These are phyloP conservation scores for Tetragonula clypearis DNA, from an alignment of 1,140 invertebrate species.

Conservation along the genomic window DNA sequence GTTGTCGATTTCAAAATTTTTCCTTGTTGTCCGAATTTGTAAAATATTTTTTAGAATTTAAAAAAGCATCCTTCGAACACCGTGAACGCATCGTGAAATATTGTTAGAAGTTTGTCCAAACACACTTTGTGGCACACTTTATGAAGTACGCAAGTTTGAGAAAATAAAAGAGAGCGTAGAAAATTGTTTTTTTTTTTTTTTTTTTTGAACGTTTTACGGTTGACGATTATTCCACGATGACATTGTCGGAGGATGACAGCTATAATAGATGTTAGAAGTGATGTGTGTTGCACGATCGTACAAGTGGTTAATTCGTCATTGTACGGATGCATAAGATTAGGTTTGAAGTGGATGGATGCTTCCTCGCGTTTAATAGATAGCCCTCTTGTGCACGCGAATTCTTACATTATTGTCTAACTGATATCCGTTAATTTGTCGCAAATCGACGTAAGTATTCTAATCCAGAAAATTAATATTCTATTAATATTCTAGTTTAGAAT, in stretches of 20 bases:
- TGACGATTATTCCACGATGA: not conserved
- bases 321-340: not conserved
- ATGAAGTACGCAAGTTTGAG: too few species aligned
- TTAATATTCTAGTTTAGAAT: too few species aligned
- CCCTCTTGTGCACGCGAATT: not conserved
- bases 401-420: not conserved
- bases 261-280: not conserved
- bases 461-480: too few species aligned
- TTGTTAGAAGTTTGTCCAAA: too few species aligned
- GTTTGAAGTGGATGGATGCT: not conserved
- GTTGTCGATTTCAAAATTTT: too few species aligned
- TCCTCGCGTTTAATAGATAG: not conserved
- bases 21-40: not conserved
- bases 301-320: conserved; percentile 5
- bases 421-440: not conserved
- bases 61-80: not conserved
- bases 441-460: too few species aligned
- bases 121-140: too few species aligned
- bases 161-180: too few species aligned
- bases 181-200: too few species aligned
- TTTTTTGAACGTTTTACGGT: not conserved
- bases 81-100: too few species aligned
- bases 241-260: not conserved
- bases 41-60: not conserved
- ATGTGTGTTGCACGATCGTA: not conserved